Conservation (phyloP, 2,113 vertebrate genomes). For the Marmota flaviventris region DNA sequence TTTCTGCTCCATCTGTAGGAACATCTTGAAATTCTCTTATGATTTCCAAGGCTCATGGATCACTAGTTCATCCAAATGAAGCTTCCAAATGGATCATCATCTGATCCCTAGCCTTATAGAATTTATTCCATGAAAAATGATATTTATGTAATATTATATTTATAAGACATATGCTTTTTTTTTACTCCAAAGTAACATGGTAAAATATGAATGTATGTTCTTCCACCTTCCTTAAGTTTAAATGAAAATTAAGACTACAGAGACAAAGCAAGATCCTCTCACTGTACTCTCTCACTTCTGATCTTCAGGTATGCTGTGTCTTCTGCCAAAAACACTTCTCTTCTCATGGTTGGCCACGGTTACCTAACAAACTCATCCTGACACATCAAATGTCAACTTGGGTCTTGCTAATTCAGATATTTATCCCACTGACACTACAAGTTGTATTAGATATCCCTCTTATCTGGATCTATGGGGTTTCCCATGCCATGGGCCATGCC, state of each 20-base stretch:
- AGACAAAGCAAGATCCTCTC: background rate
- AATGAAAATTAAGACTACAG: background rate
- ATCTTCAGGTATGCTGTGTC: background rate
- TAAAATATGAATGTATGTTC: background rate
- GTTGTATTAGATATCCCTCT: background rate
- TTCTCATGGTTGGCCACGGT: background rate
- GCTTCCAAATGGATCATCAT: background rate
- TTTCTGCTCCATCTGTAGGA: background rate
- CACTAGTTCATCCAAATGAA: background rate
- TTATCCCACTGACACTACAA: background rate
- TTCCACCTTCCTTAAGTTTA: background rate
- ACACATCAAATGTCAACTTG: constrained; percentile 11
- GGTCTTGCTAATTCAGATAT: background rate
- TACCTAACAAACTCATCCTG: background rate
- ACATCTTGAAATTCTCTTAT: background rate
- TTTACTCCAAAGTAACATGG: background rate
- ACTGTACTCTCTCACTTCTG: background rate
- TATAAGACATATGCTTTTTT: background rate
- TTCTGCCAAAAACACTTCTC: background rate
- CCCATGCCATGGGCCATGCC: background rate
- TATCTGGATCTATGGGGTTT: background rate
- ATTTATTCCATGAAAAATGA: background rate
- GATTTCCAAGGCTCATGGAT: background rate
- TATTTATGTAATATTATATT: background rate
- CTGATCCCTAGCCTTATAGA: background rate